A percentile compares a stretch with the other conserved stretches of the same genome.
Evolutionary conservation across 64 coral and sea anemone species (phyloP).

Genomic region (Pachyseris speciosa): DNA sequence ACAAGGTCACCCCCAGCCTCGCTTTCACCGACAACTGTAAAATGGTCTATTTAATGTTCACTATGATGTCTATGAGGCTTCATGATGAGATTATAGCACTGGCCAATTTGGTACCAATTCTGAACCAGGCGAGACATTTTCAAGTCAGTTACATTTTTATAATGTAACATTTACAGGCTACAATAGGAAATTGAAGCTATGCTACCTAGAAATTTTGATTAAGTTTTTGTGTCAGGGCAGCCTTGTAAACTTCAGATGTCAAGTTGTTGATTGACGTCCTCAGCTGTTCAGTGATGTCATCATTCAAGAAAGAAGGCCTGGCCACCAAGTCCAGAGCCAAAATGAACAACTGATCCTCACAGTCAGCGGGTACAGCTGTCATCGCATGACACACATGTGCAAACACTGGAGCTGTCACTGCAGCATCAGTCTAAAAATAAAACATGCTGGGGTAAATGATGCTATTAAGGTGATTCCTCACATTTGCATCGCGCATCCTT

Average conservation of each 20-base stretch:
- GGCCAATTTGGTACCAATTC: too few relatives aligned
- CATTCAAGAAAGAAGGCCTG: neutral
- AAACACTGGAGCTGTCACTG: neutral
- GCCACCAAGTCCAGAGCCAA: slow-evolving; percentile 35
- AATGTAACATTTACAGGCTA: too few relatives aligned
- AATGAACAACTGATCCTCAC: slow-evolving; percentile 50
- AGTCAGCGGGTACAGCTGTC: slow-evolving; percentile 34
- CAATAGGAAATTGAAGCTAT: too few relatives aligned
- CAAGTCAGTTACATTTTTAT: too few relatives aligned
- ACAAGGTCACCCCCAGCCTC: too few relatives aligned
- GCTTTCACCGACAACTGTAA: too few relatives aligned
- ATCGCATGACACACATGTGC: slow-evolving; percentile 55
- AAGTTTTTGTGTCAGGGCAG: slow-evolving; percentile 20
- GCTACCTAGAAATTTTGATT: neutral
- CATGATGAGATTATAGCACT: too few relatives aligned
- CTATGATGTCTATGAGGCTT: too few relatives aligned
- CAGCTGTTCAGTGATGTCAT: neutral
- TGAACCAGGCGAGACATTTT: too few relatives aligned
- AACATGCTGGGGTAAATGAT: neutral
- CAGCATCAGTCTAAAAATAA: neutral
- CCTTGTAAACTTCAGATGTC: slow-evolving; percentile 20
- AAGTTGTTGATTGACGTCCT: slow-evolving; percentile 2
- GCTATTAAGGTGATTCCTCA: too few relatives aligned
- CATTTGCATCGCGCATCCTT: too few relatives aligned
- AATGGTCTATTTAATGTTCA: too few relatives aligned